Conservation (phyloP, 2,888 invertebrate genomes). For the Enchytraeus crypticus region DNA sequence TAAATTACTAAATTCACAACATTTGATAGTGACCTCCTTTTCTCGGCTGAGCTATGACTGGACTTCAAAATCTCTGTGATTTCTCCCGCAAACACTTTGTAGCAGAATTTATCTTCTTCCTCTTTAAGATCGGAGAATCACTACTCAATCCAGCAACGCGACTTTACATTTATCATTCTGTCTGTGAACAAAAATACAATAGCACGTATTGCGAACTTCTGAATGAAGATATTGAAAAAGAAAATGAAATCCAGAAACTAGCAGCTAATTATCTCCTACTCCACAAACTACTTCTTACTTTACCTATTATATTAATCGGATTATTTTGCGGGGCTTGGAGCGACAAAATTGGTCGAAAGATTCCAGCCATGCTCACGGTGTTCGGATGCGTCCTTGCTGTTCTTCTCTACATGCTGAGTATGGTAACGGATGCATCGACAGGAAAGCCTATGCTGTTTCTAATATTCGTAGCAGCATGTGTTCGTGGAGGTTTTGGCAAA, state of each 20-base stretch:
- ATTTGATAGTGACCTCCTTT: too few relatives aligned
- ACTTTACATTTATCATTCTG: constrained; percentile 40
- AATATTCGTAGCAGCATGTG: constrained; percentile 36
- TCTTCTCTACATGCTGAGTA: constrained; percentile 36
- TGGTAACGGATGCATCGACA: neutral
- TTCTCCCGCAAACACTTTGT: too few relatives aligned
- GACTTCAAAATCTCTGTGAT: too few relatives aligned
- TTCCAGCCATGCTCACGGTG: constrained; percentile 42
- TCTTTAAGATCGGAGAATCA: constrained; percentile 46
- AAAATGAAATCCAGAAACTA: constrained; percentile 34
- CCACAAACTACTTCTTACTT: constrained; percentile 42
- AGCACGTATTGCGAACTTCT: constrained; percentile 7
- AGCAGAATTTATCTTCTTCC: constrained; percentile 43
- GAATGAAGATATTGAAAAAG: constrained; percentile 25
- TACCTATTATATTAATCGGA: too few relatives aligned
- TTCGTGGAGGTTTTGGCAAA: constrained; percentile 45
- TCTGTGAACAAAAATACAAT: constrained; percentile 28
- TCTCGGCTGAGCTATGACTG: too few relatives aligned
- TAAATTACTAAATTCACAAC: too few relatives aligned
- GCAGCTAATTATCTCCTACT: constrained; percentile 40
- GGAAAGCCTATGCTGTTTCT: constrained; percentile 28
- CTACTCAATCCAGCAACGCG: constrained; percentile 45
- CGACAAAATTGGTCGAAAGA: constrained; percentile 41
- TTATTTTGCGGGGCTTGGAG: too few relatives aligned
- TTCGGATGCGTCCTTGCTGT: constrained; percentile 42